phyloP scores from a whole-genome alignment of 2,797 vertebrate species.

The Trachops cirrhosus region DNA sequence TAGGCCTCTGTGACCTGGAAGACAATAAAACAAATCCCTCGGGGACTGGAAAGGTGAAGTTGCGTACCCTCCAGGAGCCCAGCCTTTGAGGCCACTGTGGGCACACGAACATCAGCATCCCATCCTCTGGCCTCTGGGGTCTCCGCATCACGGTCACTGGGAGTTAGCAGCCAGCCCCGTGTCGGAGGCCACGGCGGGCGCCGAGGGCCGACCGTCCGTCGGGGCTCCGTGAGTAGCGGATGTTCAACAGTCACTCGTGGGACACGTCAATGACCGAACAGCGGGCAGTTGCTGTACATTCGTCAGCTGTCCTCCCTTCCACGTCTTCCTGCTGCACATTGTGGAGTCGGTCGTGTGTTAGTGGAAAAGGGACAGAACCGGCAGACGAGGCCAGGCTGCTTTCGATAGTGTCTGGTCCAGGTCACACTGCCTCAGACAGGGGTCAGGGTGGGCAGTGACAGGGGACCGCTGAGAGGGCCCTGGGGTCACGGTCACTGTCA shows the following conservation, averaged over 20 bases:
- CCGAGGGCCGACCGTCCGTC: neutral
- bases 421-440: neutral
- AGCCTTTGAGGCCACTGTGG: neutral
- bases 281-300: neutral
- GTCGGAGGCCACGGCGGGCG: accelerated
- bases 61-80: neutral
- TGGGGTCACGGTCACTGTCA: neutral
- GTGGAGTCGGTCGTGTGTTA: neutral
- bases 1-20: neutral
- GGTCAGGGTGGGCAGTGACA: neutral
- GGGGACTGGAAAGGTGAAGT: neutral
- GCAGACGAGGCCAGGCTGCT: neutral
- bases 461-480: neutral
- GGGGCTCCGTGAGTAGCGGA: too few relatives aligned
- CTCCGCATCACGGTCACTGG: accelerated
- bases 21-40: neutral
- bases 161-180: accelerated
- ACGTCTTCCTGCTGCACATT: neutral
- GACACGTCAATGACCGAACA: neutral
- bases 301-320: neutral
- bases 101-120: accelerated
- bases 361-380: neutral
- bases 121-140: accelerated
- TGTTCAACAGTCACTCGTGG: accelerated
- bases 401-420: neutral